phyloP scores from a whole-genome alignment of 2,888 invertebrate genomes.

The Andrena flavipes region DNA sequence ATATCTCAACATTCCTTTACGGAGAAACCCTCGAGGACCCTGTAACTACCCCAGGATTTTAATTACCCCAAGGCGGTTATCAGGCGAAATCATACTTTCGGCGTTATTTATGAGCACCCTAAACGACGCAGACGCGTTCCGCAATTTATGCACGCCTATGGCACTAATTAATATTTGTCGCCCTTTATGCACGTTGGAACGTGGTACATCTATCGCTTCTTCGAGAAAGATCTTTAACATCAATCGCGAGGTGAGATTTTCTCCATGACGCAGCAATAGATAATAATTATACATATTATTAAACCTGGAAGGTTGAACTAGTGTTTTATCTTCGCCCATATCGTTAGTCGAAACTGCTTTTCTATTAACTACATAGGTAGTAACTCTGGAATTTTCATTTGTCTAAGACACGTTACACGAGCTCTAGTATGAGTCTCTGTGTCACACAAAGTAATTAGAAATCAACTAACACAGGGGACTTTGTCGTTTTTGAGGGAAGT shows the following conservation, averaged over 20 bases:
- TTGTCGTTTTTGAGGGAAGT: too few species aligned
- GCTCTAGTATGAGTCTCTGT: not conserved
- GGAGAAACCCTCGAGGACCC: not conserved
- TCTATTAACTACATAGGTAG: not conserved
- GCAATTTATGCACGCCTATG: slow-evolving; percentile 73
- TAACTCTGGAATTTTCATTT: not conserved
- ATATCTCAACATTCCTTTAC: slow-evolving; percentile 49
- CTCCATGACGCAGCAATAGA: not conserved
- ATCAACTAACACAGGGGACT: too few species aligned
- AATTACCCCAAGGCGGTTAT: slow-evolving; percentile 76
- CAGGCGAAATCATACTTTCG: slow-evolving; percentile 78
- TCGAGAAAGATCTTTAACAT: slow-evolving; percentile 7
- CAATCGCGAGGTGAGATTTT: slow-evolving; percentile 1
- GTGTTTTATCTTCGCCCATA: not conserved
- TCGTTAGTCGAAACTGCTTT: not conserved
- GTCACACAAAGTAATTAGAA: too few species aligned
- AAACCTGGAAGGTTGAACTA: not conserved
- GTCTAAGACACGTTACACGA: too few species aligned
- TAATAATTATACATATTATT: slow-evolving; percentile 31
- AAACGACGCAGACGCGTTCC: slow-evolving; percentile 66
- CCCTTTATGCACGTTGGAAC: slow-evolving; percentile 65
- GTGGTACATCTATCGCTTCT: slow-evolving; percentile 48
- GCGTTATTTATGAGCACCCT: slow-evolving; percentile 80
- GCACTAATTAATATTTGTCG: slow-evolving; percentile 83
- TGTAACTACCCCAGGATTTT: slow-evolving; percentile 64